Conservation (phyloP, 2,113 vertebrate genomes). For the Helogale parvula region DNA sequence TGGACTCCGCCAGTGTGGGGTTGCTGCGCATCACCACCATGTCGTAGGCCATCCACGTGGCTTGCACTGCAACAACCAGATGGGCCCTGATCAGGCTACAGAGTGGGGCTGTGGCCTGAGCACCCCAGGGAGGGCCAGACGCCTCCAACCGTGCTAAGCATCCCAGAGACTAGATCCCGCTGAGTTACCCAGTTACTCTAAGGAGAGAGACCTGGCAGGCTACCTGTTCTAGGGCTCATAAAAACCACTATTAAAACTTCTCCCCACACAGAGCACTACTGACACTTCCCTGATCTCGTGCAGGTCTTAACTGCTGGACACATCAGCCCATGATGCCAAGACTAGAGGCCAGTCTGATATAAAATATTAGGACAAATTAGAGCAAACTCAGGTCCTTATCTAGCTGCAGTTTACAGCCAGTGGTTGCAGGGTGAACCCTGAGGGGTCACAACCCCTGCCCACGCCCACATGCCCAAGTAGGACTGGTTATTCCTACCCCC, state of each 20-base stretch:
- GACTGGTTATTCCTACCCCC: not conserved
- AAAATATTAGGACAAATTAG: not conserved
- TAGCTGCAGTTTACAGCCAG: not conserved
- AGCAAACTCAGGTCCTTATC: not conserved
- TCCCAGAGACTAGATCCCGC: too few relatives aligned
- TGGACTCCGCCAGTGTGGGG: slow-evolving; percentile 83
- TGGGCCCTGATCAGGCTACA: not conserved
- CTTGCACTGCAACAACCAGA: slow-evolving; percentile 86
- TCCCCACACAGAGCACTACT: not conserved
- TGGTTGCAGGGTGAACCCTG: not conserved
- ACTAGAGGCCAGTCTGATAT: not conserved
- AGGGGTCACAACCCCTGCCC: not conserved
- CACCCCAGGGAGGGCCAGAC: accelerated
- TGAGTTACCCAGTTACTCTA: not conserved
- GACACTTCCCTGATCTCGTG: not conserved
- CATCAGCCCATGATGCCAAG: not conserved
- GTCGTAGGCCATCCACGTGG: slow-evolving; percentile 91
- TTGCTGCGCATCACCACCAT: slow-evolving; percentile 87
- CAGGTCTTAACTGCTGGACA: not conserved
- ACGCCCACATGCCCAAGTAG: not conserved
- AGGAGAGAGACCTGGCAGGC: not conserved
- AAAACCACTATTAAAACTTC: not conserved
- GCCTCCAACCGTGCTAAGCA: not conserved
- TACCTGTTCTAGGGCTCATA: not conserved
- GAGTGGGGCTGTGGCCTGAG: not conserved